These are phyloP conservation scores for Ptiloglossa arizonensis DNA, from an alignment of 1,140 invertebrate genomes.

Conservation along the genomic window DNA sequence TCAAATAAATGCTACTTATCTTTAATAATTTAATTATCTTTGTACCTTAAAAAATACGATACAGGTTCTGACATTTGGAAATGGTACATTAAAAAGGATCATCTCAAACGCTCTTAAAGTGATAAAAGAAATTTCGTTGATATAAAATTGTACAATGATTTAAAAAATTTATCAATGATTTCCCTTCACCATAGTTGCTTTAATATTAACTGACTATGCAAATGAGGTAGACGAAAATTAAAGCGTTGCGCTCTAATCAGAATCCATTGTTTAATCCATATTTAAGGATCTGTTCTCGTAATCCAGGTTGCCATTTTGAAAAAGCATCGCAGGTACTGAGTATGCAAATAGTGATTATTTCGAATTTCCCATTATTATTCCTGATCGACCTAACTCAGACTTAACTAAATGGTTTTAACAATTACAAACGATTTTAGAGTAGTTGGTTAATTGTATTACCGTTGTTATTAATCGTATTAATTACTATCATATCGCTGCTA, in stretches of 20 bases:
- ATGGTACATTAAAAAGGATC: too few relatives aligned
- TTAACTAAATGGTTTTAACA: background rate
- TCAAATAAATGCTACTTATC: too few relatives aligned
- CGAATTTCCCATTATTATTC: background rate
- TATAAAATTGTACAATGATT: too few relatives aligned
- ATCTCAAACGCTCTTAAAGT: too few relatives aligned
- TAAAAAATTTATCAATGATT: too few relatives aligned
- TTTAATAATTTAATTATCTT: too few relatives aligned
- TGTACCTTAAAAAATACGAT: too few relatives aligned
- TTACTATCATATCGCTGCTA: too few relatives aligned
- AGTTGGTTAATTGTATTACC: too few relatives aligned
- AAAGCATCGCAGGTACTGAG: background rate
- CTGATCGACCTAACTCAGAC: background rate
- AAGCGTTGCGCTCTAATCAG: slow-evolving; percentile 19
- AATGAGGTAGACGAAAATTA: slow-evolving; percentile 22
- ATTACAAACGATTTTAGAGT: background rate
- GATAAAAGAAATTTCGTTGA: too few relatives aligned
- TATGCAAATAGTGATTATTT: background rate
- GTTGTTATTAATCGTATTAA: too few relatives aligned
- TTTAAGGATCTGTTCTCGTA: slow-evolving; percentile 71
- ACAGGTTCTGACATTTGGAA: too few relatives aligned
- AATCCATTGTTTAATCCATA: slow-evolving; percentile 68
- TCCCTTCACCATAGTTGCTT: background rate
- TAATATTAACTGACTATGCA: background rate
- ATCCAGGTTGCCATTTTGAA: slow-evolving; percentile 43